These are phyloP conservation scores for Phrynosoma platyrhinos DNA, from an alignment of 2,113 vertebrate genomes.

Conservation along the genomic window DNA sequence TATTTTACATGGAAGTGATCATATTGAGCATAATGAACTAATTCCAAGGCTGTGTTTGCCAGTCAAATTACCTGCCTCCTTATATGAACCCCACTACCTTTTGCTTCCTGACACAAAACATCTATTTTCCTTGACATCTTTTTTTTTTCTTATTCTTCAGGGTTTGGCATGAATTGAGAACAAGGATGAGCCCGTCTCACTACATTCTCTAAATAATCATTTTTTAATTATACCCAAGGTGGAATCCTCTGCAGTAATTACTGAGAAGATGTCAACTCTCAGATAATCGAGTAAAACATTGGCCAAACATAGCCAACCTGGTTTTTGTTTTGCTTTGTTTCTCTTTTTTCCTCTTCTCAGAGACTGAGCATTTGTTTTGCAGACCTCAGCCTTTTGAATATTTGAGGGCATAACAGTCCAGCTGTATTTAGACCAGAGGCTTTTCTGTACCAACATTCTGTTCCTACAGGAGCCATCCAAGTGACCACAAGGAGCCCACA, in stretches of 20 bases:
- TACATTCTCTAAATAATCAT: slow-evolving; percentile 82
- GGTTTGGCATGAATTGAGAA: slow-evolving; percentile 78
- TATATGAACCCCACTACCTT: slow-evolving; percentile 50
- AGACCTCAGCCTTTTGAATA: slow-evolving; percentile 35
- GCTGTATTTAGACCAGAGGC: too few relatives aligned
- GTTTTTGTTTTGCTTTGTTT: background rate
- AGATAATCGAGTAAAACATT: slow-evolving; percentile 79
- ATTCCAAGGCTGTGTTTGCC: slow-evolving; percentile 57
- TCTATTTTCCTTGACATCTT: slow-evolving; percentile 84
- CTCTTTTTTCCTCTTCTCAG: slow-evolving; percentile 26
- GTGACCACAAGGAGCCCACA: too few relatives aligned
- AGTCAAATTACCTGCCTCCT: slow-evolving; percentile 66
- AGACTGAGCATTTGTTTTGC: slow-evolving; percentile 37
- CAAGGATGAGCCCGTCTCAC: slow-evolving; percentile 81
- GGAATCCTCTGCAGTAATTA: slow-evolving; percentile 86
- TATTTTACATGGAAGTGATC: slow-evolving; percentile 55
- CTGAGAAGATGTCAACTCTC: slow-evolving; percentile 82
- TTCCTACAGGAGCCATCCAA: too few relatives aligned
- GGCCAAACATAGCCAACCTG: slow-evolving; percentile 66
- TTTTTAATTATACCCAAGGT: slow-evolving; percentile 89
- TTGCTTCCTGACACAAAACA: slow-evolving; percentile 75
- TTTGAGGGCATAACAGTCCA: background rate
- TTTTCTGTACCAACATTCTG: too few relatives aligned
- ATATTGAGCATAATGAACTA: slow-evolving; percentile 72
- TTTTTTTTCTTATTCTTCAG: slow-evolving; percentile 51